Evolutionary conservation across 2,113 vertebrate genomes (phyloP).

Genomic region (Stomatorhinus ivindoensis): DNA sequence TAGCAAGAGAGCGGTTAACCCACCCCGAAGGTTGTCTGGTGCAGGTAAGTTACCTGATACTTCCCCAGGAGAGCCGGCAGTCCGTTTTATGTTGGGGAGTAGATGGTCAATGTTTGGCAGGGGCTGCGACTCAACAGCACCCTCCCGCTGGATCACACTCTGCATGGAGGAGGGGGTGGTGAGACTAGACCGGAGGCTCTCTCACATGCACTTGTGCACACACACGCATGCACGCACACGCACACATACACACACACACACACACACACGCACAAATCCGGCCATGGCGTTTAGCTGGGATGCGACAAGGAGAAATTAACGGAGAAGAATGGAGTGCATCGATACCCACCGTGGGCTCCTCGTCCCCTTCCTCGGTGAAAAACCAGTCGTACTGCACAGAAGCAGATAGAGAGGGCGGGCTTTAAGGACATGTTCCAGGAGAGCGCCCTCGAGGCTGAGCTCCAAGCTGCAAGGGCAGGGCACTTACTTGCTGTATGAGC

Average conservation of each 20-base stretch:
- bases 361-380: constrained; percentile 89
- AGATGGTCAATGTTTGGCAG: constrained; percentile 99
- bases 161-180: constrained; percentile 67
- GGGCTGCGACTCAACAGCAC: constrained; percentile 90
- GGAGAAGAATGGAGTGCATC: not conserved
- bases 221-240: not conserved
- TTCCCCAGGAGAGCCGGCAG: constrained; percentile 81
- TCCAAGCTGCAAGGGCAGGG: not conserved
- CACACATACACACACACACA: not conserved
- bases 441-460: not conserved
- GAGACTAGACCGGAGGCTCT: not conserved
- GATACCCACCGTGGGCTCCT: constrained; percentile 87
- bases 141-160: constrained; percentile 79
- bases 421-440: not conserved
- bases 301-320: not conserved
- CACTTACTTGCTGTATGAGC: constrained; percentile 91
- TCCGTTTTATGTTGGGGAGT: constrained; percentile 97
- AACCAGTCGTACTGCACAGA: constrained; percentile 89
- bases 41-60: constrained; percentile 88
- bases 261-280: not conserved
- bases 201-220: not conserved
- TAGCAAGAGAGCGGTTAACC: constrained; percentile 27
- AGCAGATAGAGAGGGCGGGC: not conserved
- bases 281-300: not conserved
- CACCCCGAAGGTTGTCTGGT: constrained; percentile 47